These are phyloP conservation scores for Acromyrmex charruanus DNA, from an alignment of 1,140 invertebrate genomes.

Conservation along the genomic window DNA sequence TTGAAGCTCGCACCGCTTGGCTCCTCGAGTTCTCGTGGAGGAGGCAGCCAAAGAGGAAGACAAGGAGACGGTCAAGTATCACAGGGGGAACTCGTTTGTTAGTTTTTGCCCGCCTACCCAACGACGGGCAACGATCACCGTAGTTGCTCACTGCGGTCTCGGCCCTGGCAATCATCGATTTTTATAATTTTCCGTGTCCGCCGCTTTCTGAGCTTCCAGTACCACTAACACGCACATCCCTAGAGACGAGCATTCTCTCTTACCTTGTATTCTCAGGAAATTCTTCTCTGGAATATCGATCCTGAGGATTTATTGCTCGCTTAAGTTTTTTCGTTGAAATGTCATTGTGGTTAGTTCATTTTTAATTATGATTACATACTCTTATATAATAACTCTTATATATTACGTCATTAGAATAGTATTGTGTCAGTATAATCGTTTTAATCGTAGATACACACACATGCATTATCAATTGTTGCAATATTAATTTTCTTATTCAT, in stretches of 20 bases:
- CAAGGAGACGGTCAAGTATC: constrained; percentile 62
- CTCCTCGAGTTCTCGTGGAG: constrained; percentile 45
- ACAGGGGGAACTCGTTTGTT: constrained; percentile 80
- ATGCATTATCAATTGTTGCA: background rate
- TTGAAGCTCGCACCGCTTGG: constrained; percentile 20
- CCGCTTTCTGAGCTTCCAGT: constrained; percentile 19
- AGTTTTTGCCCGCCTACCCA: constrained; percentile 78
- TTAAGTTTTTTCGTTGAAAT: background rate
- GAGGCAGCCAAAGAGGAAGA: constrained; percentile 47
- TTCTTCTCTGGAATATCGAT: background rate
- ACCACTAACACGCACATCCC: background rate
- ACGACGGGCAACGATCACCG: constrained; percentile 55
- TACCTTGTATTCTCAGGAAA: background rate
- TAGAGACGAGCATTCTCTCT: background rate
- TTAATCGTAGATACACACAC: background rate
- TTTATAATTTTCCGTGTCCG: constrained; percentile 77
- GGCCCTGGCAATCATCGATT: constrained; percentile 75
- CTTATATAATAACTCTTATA: background rate
- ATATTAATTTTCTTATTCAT: background rate
- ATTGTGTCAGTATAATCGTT: background rate
- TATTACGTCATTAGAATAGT: background rate
- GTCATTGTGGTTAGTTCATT: constrained; percentile 5
- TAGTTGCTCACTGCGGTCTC: constrained; percentile 57
- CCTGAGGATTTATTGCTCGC: background rate
- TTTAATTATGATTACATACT: background rate